Base-by-base conservation (phyloP, 2,888 invertebrate species). In the Phaedon cochleariae region DNA sequence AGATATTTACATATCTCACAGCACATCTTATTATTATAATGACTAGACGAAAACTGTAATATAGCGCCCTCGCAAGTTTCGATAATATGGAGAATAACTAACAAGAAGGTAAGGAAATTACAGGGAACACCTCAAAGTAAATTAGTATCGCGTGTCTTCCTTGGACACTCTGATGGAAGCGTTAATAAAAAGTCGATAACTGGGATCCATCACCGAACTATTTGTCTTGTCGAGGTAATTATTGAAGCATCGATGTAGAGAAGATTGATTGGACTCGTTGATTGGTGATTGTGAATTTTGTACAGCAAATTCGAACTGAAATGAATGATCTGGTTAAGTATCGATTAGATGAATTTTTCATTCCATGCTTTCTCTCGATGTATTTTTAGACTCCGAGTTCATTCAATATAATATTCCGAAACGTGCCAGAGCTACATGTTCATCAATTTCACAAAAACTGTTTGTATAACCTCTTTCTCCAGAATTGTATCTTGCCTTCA, bases 101-200 rank as follows among this genome's bases (percentile, higher is more conserved):
- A 31, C 58, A 22, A 71, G 67, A 58, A 63, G 65, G 65, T 59
- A 41, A 60, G 70, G 67, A 74, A 74, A 74, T 74, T 74, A 74
- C 54, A 74, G 73, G 62, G 73, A 69, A 73, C 71, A 70, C 70
- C 64, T 67, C 18, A 57, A 58, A 65, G 54, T 65, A 69, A 74
- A 74, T 73, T 72, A 70, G 73, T 62, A 57, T 73, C 68, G 73
- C 73, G 73, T 73, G 74, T 68, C 69, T 65, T 60, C 57, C 67
- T 60, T 59, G 29, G 65, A 52, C 59, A 59, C 55, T 62, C 57
- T 64, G 63, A 70, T 63, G 65, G 65, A 67, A 63, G 65, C 65
- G 46, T 34, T 62, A 67, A 70, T 67, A 64, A 65, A 70, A 69
- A 65, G 52, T 68, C 70, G 66, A 69, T 66, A 69, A 60, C 46